These are phyloP conservation scores for Dasypogon diadema DNA, from an alignment of 2,888 invertebrate genomes.

Conservation along the genomic window DNA sequence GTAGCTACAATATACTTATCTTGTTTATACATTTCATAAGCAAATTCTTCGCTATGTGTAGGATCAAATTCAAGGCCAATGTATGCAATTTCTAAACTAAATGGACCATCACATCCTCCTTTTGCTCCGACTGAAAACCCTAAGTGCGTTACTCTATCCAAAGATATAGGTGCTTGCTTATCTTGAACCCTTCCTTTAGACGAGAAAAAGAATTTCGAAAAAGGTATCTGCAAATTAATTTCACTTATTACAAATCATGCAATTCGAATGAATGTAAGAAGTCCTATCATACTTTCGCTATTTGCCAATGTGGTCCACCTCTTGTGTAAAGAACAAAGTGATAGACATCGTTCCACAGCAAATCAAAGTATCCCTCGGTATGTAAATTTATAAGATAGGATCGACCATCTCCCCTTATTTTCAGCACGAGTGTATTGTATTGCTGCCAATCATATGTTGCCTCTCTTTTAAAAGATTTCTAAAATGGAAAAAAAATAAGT, in stretches of 20 bases:
- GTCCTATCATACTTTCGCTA: constrained; percentile 80
- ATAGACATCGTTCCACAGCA: constrained; percentile 91
- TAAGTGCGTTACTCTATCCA: constrained; percentile 77
- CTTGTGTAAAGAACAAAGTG: constrained; percentile 90
- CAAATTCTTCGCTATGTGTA: constrained; percentile 84
- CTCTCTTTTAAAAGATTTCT: constrained; percentile 86
- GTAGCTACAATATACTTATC: constrained; percentile 76
- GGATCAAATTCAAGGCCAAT: constrained; percentile 88
- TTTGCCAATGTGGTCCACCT: constrained; percentile 99
- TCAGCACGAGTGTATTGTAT: constrained; percentile 81
- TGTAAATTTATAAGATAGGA: constrained; percentile 86
- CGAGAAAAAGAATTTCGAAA: constrained; percentile 89
- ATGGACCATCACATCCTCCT: constrained; percentile 81
- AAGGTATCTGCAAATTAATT: constrained; percentile 92
- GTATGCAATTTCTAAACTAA: constrained; percentile 92
- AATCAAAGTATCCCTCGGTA: constrained; percentile 81
- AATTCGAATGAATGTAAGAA: no score
- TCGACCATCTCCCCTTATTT: constrained; percentile 94
- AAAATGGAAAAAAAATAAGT: background rate
- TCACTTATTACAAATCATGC: no score
- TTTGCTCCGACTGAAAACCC: constrained; percentile 86
- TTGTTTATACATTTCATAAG: constrained; percentile 92
- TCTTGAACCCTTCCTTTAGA: constrained; percentile 91
- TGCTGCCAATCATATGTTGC: constrained; percentile 78
- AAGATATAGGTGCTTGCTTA: constrained; percentile 75